Percentiles rank a stretch among this genome's conserved stretches.
Evolutionary conservation across 1,140 invertebrate species (phyloP).

Genomic region (Drosophila pseudoananassae): DNA sequence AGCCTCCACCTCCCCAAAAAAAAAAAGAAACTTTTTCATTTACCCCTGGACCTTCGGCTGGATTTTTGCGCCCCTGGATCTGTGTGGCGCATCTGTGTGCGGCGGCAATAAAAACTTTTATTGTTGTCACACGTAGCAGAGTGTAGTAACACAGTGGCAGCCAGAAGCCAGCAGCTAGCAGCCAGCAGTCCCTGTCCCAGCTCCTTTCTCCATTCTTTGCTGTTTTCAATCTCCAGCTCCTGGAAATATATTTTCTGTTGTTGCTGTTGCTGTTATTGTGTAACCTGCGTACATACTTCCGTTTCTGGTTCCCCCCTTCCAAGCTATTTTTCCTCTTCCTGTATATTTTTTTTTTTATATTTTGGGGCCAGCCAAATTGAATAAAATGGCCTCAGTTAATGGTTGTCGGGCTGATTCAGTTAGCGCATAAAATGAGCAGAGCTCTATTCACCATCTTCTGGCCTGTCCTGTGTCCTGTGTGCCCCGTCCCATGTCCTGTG

Average conservation of each 20-base stretch:
- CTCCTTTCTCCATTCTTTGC: conserved; percentile 8
- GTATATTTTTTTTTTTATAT: conserved; percentile 22
- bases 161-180: conserved; percentile 25
- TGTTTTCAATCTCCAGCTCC: conserved; percentile 19
- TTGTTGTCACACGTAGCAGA: conserved; percentile 78
- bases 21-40: conserved; percentile 5
- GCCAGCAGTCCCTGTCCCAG: conserved; percentile 5
- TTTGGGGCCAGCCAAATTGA: conserved; percentile 69
- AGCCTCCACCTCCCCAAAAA: neutral
- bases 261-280: conserved; percentile 52
- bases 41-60: neutral
- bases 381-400: conserved; percentile 81
- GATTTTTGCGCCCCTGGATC: no score
- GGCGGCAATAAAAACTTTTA: conserved; percentile 79
- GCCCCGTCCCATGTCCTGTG: conserved; percentile 4
- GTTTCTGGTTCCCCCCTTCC: conserved; percentile 40
- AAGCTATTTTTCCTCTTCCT: neutral
- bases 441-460: conserved; percentile 48
- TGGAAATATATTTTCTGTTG: neutral
- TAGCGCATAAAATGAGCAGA: conserved; percentile 80
- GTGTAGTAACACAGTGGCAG: conserved; percentile 38
- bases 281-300: conserved; percentile 82
- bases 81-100: conserved; percentile 63
- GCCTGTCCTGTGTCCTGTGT: conserved; percentile 11
- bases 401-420: conserved; percentile 82